Evolutionary conservation across 2,888 invertebrate genomes (phyloP).

Genomic region (Suillia variegata): DNA sequence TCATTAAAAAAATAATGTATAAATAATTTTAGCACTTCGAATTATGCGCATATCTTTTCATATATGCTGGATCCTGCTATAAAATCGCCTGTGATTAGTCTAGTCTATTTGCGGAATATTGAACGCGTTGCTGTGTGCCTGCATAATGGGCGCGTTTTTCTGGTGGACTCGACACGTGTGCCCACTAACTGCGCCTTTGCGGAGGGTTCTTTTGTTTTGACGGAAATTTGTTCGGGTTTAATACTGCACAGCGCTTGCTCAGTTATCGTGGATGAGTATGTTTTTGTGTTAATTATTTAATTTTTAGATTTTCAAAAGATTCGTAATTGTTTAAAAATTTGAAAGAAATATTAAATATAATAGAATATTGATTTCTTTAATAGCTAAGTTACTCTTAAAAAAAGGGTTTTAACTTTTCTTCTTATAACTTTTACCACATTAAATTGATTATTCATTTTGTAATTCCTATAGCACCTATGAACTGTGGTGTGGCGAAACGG

Average conservation of each 20-base stretch:
- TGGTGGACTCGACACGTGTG: constrained; percentile 69
- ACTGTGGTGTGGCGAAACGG: constrained; percentile 87
- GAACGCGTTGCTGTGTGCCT: constrained; percentile 82
- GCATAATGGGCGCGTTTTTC: constrained; percentile 77
- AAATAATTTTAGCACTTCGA: constrained; percentile 64
- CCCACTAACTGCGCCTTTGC: constrained; percentile 68
- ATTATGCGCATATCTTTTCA: constrained; percentile 67
- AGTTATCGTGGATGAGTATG: constrained; percentile 58
- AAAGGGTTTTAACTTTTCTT: neutral
- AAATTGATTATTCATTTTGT: no score
- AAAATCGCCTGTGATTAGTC: constrained; percentile 70
- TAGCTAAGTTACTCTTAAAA: no score
- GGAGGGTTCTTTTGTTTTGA: constrained; percentile 78
- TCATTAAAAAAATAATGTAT: no score
- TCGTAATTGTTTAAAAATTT: neutral
- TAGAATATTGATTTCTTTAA: neutral
- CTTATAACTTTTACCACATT: no score
- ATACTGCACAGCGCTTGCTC: constrained; percentile 73
- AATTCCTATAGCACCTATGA: constrained; percentile 68
- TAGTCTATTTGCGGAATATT: constrained; percentile 70
- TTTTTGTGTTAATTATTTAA: constrained; percentile 9
- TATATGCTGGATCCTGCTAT: constrained; percentile 73
- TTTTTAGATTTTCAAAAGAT: neutral
- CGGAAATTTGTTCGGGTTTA: constrained; percentile 75
- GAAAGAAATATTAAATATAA: neutral